Base-by-base conservation (phyloP, 1,140 invertebrate genomes). In the Meteorus sp. region DNA sequence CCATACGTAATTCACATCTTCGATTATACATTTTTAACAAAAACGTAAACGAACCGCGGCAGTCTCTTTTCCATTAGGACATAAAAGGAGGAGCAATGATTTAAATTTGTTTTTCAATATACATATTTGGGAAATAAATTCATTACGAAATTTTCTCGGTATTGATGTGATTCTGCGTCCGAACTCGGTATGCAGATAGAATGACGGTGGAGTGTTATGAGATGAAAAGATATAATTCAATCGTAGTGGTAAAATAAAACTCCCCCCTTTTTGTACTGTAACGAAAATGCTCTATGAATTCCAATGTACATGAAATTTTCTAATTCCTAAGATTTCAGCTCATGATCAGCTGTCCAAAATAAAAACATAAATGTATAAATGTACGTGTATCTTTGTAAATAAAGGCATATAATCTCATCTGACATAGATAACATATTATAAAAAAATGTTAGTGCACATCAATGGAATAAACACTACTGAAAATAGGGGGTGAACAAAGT, bases 381-480 rank as follows among this genome's bases (percentile, higher is more conserved):
- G 63, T 65, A 65, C 59, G 63, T 65, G 60, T 57, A 62, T 62
- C 63, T 65, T 60, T 65, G 63, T 65, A 65, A 65, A 65, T 65
- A 65, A 62, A 65, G 60, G 63, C 63, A 60, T 62, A 62, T 59
- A 62, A 65, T 61, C 63, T 64, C 56, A 64, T 56, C 56, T 61
- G 52, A 17, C 57, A 58, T 41, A 57, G 35, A 59, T 50, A 29
- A 43, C 37, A 53, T 48, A 29, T 39, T 7, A 39, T 4, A 39
- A 7, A 39, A n/a, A n/a, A 15, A 11, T n/a, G 35, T 15, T n/a
- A 7, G 3, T 3, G 15, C 4, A 29, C 9, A 4, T 39, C 15
- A 13, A 3, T 8, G 8, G 11, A 13, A 3, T n/a, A 13, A 39
- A 11, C 8, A 39, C 3, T n/a, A 13, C 35, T 39, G 35, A 39